Base-by-base conservation (phyloP, 2,888 invertebrate species). In the Drosophila crucigera region DNA sequence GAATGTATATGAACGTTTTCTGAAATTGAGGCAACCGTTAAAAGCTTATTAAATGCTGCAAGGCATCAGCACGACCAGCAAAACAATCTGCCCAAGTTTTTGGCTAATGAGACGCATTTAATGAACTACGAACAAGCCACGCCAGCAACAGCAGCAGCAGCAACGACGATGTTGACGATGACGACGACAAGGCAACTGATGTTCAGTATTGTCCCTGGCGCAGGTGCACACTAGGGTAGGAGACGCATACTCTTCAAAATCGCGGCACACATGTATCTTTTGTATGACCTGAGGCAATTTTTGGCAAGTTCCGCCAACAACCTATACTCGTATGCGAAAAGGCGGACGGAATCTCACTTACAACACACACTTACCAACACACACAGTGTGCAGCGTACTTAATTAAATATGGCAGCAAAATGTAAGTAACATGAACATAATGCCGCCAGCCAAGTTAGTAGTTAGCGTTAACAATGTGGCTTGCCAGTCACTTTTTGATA, bases 71-170 rank as follows among this genome's bases (percentile, higher is more conserved):
- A 47, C 9, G 47, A 31, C n/a, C 49, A 28, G 31, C 52, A 31
- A 63, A 25, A 52, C 69, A 64, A 49, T 64, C 59, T 55, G 54
- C 25, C 35, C 71, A 75, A 78, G 73, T 78, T 82, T 80, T 56
- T 59, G 83, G 76, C 76, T 85, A 81, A 88, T 84, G 73, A 84
- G 87, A 39, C 69, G 73, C 65, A 80, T 76, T 80, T 84, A 82
- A 84, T 80, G 76, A 84, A 76, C 85, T 74, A 72, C 79, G 79
- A 74, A 81, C 79, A 81, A 69, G 73, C 60, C 55, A 73, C 64
- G 73, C 60, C 58, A 71, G 70, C 68, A 74, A 64, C 64, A 71
- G 4, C 49, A 60, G n/a, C 49, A 16, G 28, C 35, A 59, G n/a
- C 66, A 55, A 50, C 55, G 37, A 22, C 43, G 30, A 11, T 58